These are phyloP conservation scores for Chymomyza fuscimana DNA, from an alignment of 2,888 invertebrate genomes.

Conservation along the genomic window DNA sequence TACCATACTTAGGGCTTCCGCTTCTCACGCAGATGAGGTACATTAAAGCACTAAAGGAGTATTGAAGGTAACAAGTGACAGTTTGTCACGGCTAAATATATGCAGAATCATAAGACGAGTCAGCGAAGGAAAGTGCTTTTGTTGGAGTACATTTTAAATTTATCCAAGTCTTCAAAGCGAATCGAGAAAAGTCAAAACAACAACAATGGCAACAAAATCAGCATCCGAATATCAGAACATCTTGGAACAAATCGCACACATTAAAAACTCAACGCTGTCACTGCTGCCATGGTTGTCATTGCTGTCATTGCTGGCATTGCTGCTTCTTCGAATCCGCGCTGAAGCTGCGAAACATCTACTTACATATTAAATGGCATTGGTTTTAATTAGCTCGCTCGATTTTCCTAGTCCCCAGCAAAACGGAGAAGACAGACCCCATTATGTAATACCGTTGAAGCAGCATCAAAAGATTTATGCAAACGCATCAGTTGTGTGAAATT, in stretches of 20 bases:
- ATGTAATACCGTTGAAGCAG: background rate
- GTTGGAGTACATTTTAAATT: constrained; percentile 56
- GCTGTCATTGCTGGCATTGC: background rate
- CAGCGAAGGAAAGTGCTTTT: constrained; percentile 31
- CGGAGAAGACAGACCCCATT: background rate
- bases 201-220: background rate
- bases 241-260: constrained; percentile 53
- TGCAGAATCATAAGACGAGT: background rate
- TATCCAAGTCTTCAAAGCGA: constrained; percentile 38
- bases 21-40: no score
- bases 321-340: constrained; percentile 36
- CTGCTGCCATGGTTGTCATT: constrained; percentile 5
- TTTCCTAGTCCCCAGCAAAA: background rate
- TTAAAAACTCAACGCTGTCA: constrained; percentile 42
- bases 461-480: constrained; percentile 54
- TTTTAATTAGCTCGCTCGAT: constrained; percentile 55
- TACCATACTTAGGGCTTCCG: no score
- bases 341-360: constrained; percentile 57
- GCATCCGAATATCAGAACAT: background rate
- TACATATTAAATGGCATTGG: constrained; percentile 57
- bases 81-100: background rate
- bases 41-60: background rate
- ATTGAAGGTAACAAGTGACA: no score
- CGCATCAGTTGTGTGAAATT: constrained; percentile 61
- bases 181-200: constrained; percentile 39